Percentiles rank a stretch among this genome's conserved stretches.
Evolutionary conservation across 2,888 invertebrate species (phyloP).

Genomic region (Athalia rosae): DNA sequence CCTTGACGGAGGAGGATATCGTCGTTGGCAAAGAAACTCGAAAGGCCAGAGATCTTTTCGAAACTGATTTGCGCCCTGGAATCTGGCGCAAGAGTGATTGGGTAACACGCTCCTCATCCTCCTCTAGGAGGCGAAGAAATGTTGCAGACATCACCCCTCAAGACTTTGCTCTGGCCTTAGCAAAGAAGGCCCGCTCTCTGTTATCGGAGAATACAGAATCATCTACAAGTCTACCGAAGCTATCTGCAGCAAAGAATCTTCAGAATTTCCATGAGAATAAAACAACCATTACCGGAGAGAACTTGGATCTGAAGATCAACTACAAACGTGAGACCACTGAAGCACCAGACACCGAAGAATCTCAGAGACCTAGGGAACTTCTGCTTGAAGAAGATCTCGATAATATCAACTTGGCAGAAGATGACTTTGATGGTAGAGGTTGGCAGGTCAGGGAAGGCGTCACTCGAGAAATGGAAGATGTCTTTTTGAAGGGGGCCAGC

Average conservation of each 20-base stretch:
- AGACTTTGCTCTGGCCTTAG: slow-evolving; percentile 57
- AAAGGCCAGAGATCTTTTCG: slow-evolving; percentile 54
- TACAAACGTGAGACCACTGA: slow-evolving; percentile 52
- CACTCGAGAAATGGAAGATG: slow-evolving; percentile 88
- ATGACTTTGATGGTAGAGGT: slow-evolving; percentile 51
- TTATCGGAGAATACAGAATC: slow-evolving; percentile 21
- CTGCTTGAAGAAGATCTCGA: slow-evolving; percentile 55
- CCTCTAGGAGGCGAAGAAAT: slow-evolving; percentile 42
- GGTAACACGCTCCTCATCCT: slow-evolving; percentile 59
- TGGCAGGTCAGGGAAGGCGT: slow-evolving; percentile 78
- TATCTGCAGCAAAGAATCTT: not conserved
- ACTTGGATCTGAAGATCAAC: slow-evolving; percentile 45
- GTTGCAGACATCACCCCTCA: slow-evolving; percentile 56
- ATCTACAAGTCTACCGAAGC: not conserved
- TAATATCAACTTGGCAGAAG: slow-evolving; percentile 50
- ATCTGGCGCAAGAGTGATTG: slow-evolving; percentile 65
- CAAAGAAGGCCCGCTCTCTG: slow-evolving; percentile 46
- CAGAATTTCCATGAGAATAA: not conserved
- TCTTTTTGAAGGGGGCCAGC: slow-evolving; percentile 88
- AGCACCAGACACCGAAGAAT: slow-evolving; percentile 38
- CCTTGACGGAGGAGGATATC: slow-evolving; percentile 61
- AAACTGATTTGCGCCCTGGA: slow-evolving; percentile 56
- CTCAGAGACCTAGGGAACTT: slow-evolving; percentile 54
- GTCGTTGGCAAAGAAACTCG: slow-evolving; percentile 64
- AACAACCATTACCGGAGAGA: not conserved